phyloP scores from a whole-genome alignment of 2,888 invertebrate genomes.

The Epinotia ramella region DNA sequence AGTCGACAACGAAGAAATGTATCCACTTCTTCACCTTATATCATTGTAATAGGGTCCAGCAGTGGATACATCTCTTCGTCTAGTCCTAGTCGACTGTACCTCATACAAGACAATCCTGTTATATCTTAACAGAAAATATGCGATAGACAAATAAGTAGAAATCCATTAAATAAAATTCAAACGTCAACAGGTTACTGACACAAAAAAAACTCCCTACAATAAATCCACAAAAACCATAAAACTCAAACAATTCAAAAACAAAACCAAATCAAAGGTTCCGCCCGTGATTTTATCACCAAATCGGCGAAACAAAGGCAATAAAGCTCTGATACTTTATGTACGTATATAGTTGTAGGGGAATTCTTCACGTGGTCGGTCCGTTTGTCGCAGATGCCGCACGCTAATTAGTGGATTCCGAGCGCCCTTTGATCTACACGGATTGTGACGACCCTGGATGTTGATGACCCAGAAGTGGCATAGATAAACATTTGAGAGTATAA shows the following conservation, averaged over 20 bases:
- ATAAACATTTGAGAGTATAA: no score
- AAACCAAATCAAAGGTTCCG: slow-evolving; percentile 7
- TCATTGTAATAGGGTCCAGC: no score
- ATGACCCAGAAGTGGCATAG: slow-evolving; percentile 6
- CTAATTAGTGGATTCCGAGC: slow-evolving; percentile 70
- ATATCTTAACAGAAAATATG: background rate
- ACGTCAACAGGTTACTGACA: background rate
- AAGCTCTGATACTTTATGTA: slow-evolving; percentile 9
- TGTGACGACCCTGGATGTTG: slow-evolving; percentile 25
- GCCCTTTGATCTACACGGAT: slow-evolving; percentile 63
- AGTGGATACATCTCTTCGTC: no score
- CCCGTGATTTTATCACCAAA: slow-evolving; percentile 27
- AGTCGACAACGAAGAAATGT: no score
- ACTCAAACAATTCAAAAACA: background rate
- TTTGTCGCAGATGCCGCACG: slow-evolving; percentile 49
- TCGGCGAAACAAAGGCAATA: slow-evolving; percentile 35
- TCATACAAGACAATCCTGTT: background rate
- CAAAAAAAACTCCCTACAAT: background rate
- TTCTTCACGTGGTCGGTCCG: slow-evolving; percentile 45
- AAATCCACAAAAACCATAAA: slow-evolving; percentile 3
- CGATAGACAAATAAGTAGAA: background rate
- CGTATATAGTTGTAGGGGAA: slow-evolving; percentile 37
- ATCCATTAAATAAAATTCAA: background rate
- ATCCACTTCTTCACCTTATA: no score
- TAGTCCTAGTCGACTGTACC: no score